Conservation (phyloP, 1,140 invertebrate species). For the Drosophila parabipectinata region DNA sequence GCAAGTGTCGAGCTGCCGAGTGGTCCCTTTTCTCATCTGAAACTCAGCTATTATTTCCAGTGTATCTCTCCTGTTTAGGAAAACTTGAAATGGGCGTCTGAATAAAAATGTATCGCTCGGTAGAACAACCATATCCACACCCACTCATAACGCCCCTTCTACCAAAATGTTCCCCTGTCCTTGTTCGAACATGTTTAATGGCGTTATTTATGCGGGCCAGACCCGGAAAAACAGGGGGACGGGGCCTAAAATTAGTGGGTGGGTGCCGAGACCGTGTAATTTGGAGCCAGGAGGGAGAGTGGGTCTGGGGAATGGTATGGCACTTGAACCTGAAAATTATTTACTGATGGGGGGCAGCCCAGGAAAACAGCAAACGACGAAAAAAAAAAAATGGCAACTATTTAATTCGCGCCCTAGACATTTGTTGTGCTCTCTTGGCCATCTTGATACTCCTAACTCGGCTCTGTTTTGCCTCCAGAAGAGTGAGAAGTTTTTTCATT, state of each 20-base stretch:
- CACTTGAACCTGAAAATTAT: constrained; percentile 82
- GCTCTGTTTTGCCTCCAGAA: constrained; percentile 14
- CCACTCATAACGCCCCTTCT: constrained; percentile 18
- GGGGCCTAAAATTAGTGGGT: constrained; percentile 28
- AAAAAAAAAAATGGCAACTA: constrained; percentile 73
- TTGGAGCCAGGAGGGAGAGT: constrained; percentile 50
- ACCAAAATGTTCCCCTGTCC: constrained; percentile 25
- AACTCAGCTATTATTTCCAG: neutral
- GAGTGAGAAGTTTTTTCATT: constrained; percentile 79
- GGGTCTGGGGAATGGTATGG: constrained; percentile 56
- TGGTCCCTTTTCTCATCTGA: no score
- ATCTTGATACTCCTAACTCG: constrained; percentile 24
- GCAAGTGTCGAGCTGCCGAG: neutral
- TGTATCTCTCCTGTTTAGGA: constrained; percentile 62
- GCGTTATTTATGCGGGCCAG: constrained; percentile 74
- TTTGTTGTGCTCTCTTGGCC: constrained; percentile 30
- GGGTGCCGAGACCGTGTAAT: constrained; percentile 62
- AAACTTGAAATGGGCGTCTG: constrained; percentile 68
- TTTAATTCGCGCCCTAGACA: constrained; percentile 73
- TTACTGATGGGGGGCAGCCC: constrained; percentile 47
- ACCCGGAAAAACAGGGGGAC: constrained; percentile 12
- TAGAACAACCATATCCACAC: constrained; percentile 12
- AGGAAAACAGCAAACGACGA: no score
- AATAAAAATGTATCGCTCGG: constrained; percentile 62
- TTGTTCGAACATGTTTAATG: constrained; percentile 77